Evolutionary conservation across 2,888 invertebrate genomes (phyloP).

Genomic region (Abscondita cerata): DNA sequence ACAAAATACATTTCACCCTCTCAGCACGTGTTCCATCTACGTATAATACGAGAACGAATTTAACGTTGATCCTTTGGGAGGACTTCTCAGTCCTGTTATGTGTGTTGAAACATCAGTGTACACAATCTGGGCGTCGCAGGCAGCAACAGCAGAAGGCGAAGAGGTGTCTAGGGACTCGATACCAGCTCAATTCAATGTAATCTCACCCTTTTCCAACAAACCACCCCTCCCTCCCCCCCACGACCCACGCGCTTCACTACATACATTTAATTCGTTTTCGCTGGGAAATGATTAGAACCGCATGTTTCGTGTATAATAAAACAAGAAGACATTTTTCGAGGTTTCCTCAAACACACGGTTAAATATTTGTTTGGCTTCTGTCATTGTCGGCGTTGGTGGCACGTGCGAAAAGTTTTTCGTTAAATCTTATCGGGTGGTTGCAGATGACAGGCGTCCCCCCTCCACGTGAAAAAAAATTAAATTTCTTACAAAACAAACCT

Average conservation of each 20-base stretch:
- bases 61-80: slow-evolving; percentile 34
- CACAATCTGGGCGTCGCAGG: slow-evolving; percentile 42
- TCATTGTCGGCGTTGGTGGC: slow-evolving; percentile 31
- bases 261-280: slow-evolving; percentile 16
- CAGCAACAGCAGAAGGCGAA: slow-evolving; percentile 36
- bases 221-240: background rate
- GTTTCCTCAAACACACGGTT: slow-evolving; percentile 36
- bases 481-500: too few relatives aligned
- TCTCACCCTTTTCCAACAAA: slow-evolving; percentile 28
- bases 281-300: slow-evolving; percentile 8
- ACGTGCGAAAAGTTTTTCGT: slow-evolving; percentile 6
- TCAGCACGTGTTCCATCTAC: slow-evolving; percentile 22
- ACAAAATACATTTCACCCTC: slow-evolving; percentile 18
- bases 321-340: slow-evolving; percentile 10
- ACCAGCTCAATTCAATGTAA: slow-evolving; percentile 27
- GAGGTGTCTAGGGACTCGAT: slow-evolving; percentile 41
- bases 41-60: slow-evolving; percentile 29
- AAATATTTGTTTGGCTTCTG: slow-evolving; percentile 40
- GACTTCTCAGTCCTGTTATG: slow-evolving; percentile 34
- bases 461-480: too few relatives aligned
- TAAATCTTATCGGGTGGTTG: background rate
- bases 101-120: slow-evolving; percentile 42
- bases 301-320: background rate
- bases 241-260: background rate
- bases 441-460: background rate